phyloP scores from a whole-genome alignment of 2,797 vertebrate species.

The Cheirogaleus major region DNA sequence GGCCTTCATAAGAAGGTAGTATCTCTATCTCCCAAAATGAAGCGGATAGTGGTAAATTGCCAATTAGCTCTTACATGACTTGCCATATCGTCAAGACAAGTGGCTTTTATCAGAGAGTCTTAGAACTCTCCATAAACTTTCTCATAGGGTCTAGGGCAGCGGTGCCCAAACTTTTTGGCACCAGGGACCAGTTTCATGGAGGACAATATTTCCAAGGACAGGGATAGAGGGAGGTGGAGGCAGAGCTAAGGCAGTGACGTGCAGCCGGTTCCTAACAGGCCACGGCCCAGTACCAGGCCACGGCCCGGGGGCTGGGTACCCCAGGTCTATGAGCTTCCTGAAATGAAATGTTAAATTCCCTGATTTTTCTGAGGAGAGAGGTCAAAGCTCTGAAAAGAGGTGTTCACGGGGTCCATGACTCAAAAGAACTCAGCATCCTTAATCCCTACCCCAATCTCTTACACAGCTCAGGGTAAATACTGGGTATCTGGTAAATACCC shows the following conservation, averaged over 20 bases:
- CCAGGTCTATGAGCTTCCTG: neutral
- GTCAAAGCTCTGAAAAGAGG: neutral
- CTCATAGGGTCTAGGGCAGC: neutral
- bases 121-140: neutral
- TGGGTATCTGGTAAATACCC: neutral
- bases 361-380: neutral
- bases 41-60: neutral
- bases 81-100: neutral
- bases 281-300: no score
- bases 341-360: neutral
- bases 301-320: no score
- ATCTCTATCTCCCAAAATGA: neutral
- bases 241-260: no score
- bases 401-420: neutral
- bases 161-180: no score
- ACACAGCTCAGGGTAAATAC: neutral
- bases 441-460: neutral
- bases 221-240: no score
- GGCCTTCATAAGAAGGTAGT: neutral
- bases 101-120: neutral
- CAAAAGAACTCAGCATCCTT: neutral
- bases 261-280: no score
- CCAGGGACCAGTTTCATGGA: no score
- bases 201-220: no score
- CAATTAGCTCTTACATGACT: neutral